Percentiles rank a stretch among this genome's conserved stretches.
phyloP scores from a whole-genome alignment of 2,888 invertebrate species.

The Acronicta aceris region DNA sequence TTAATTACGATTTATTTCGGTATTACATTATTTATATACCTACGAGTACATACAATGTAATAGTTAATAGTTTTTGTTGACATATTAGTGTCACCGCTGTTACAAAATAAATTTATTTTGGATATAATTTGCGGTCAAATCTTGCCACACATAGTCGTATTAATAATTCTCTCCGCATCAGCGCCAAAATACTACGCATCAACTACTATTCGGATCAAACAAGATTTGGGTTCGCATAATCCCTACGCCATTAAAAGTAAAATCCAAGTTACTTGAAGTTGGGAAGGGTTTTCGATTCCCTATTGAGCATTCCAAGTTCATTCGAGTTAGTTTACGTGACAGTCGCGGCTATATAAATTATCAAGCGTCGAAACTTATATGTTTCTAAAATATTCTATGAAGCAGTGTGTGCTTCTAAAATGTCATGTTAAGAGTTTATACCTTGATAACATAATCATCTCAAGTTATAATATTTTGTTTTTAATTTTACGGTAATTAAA shows the following conservation, averaged over 20 bases:
- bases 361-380: constrained; percentile 31
- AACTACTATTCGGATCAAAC: constrained; percentile 23
- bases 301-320: constrained; percentile 43
- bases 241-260: constrained; percentile 53
- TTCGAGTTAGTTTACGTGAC: constrained; percentile 36
- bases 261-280: constrained; percentile 32
- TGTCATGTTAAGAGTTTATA: too few relatives aligned
- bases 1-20: too few relatives aligned
- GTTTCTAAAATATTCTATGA: constrained; percentile 22
- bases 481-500: too few relatives aligned
- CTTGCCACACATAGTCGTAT: not conserved
- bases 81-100: too few relatives aligned
- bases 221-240: constrained; percentile 27
- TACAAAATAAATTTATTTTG: too few relatives aligned
- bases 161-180: not conserved
- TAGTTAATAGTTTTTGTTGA: too few relatives aligned
- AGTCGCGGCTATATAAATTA: constrained; percentile 20
- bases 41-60: too few relatives aligned
- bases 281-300: constrained; percentile 47
- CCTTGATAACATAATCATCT: not conserved
- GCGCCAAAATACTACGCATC: constrained; percentile 3
- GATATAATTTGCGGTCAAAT: too few relatives aligned
- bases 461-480: not conserved
- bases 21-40: too few relatives aligned
- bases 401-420: not conserved